Base-by-base conservation (phyloP, 2,888 invertebrate genomes). In the Macrosoma leucophasiata region DNA sequence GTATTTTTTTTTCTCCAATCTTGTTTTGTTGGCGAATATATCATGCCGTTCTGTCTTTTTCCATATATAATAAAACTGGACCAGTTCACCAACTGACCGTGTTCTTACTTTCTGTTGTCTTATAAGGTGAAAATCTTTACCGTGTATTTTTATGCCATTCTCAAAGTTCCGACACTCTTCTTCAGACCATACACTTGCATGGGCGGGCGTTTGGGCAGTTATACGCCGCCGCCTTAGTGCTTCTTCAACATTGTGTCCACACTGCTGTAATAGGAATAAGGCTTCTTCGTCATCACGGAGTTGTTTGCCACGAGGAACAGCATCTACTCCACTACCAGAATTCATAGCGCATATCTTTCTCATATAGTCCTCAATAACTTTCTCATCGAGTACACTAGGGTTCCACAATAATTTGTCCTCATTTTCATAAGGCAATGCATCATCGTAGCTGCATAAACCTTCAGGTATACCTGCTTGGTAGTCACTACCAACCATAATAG, bases 41-140 rank as follows among this genome's bases (percentile, higher is more conserved):
- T 98, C 98, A 72, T 98, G 97, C 10, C 98, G 87, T 63, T 98
- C 98, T 13, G 98, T 98, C 77, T 98, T 98, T 78, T 99, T 99
- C 99, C 99, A 99, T 33, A 97, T 87, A 58, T 94, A 94, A 73
- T 94, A 94, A 82, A 98, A 99, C 66, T 98, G 96, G 8, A 98
- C 97, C 41, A 99, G 84, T 75, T 99, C 98, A 17, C 97, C 96
- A 23, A 98, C 97, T 5, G 96, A 95, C 51, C 98, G 87, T 36
- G 97, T 97, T 54, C 94, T 88, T 26, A 98, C 97, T 87, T 96
- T 97, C 62, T 95, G 91, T 63, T 95, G 94, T 58, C 96, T 93
- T 62, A 98, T 98, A 46, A 92, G 86, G 67, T 95, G 93, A 70
- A 99, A 99, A 76, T 98, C 96, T 84, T 99, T 99, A 15, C 98